Conservation (phyloP, 1,140 invertebrate species). For the Bombus confusus region DNA sequence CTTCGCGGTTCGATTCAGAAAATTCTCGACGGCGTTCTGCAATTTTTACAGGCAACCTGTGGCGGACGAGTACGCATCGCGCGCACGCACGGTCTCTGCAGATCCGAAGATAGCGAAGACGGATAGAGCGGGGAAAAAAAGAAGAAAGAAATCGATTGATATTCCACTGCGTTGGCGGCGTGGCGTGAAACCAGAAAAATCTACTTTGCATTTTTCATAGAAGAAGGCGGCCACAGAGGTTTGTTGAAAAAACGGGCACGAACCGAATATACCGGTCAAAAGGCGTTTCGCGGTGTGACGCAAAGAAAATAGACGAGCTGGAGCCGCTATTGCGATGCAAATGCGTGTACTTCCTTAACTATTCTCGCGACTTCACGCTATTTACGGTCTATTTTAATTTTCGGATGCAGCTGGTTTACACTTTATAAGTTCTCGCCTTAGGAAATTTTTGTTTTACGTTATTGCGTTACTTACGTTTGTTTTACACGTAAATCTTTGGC, state of each 20-base stretch:
- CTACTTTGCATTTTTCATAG: constrained; percentile 38
- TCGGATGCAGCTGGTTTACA: no score
- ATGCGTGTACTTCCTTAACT: neutral
- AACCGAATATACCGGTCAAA: constrained; percentile 11
- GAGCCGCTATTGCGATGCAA: neutral
- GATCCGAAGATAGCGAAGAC: neutral
- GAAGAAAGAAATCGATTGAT: constrained; percentile 1
- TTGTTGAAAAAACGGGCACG: constrained; percentile 27
- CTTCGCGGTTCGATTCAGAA: neutral
- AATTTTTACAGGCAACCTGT: constrained; percentile 36
- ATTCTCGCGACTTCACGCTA: neutral
- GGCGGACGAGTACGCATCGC: neutral
- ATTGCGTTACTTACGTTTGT: no score
- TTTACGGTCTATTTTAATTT: neutral
- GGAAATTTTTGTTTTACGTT: no score
- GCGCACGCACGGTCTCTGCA: neutral
- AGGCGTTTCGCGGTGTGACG: neutral
- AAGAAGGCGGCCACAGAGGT: neutral
- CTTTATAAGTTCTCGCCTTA: no score
- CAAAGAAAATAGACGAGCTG: neutral
- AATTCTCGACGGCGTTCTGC: neutral
- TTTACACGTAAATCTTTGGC: no score
- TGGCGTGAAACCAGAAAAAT: constrained; percentile 15
- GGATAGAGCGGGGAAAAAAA: neutral
- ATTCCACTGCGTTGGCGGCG: constrained; percentile 3